These are phyloP conservation scores for Malurus melanocephalus DNA, from an alignment of 2,113 vertebrate genomes.

Conservation along the genomic window DNA sequence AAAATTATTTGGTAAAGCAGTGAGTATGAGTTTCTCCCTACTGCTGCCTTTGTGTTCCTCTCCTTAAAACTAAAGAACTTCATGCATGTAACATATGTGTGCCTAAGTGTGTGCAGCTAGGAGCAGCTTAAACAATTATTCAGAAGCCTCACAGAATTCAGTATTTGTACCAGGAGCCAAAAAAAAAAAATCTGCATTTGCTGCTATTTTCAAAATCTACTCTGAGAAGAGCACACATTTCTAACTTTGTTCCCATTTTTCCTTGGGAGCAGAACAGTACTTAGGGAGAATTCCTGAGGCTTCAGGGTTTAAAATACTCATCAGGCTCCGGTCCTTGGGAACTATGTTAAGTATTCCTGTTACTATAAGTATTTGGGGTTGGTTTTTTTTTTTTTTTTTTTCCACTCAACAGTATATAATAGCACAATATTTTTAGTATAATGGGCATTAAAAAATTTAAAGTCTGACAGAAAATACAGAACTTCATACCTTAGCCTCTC, in stretches of 20 bases:
- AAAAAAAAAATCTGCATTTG: neutral
- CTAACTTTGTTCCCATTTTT: neutral
- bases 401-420: neutral
- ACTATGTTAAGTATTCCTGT: slow-evolving; percentile 60
- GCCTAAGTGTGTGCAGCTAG: neutral
- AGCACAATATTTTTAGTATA: slow-evolving; percentile 12
- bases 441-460: neutral
- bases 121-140: neutral
- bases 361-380: slow-evolving; percentile 20
- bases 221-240: neutral
- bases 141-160: neutral
- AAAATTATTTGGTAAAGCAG: neutral
- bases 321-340: slow-evolving; percentile 34
- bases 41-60: neutral
- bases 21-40: neutral
- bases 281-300: slow-evolving; percentile 30
- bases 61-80: neutral
- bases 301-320: slow-evolving; percentile 48
- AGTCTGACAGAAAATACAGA: slow-evolving; percentile 1
- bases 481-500: neutral
- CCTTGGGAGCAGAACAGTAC: neutral
- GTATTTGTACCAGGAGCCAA: neutral
- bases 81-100: neutral
- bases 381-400: neutral
- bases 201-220: neutral